A percentile compares a stretch with the other conserved stretches of the same genome.
Evolutionary conservation across 2,888 invertebrate species (phyloP).

Genomic region (Bimastos eiseni): DNA sequence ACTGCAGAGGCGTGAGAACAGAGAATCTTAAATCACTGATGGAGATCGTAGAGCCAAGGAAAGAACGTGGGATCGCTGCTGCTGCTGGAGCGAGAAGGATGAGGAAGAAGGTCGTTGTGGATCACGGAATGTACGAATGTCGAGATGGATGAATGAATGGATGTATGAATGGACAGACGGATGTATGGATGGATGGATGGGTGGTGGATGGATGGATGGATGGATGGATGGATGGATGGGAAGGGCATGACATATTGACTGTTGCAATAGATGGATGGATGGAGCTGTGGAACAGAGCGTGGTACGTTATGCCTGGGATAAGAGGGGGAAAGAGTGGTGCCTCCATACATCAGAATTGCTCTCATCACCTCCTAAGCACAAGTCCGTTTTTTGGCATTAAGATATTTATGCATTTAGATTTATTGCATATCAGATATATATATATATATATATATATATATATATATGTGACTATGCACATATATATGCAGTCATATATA

Average conservation of each 20-base stretch:
- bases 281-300: background rate
- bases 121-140: background rate
- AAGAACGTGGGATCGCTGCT: background rate
- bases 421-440: background rate
- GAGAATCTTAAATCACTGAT: background rate
- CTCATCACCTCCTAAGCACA: no score
- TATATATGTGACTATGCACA: slow-evolving; percentile 17
- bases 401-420: background rate
- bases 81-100: background rate
- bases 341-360: no score
- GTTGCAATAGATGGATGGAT: background rate
- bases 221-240: background rate
- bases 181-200: no score
- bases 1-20: background rate
- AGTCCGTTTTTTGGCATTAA: no score
- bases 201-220: background rate
- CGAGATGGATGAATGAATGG: background rate
- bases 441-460: slow-evolving; percentile 16
- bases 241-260: no score
- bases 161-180: no score
- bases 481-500: no score
- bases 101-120: background rate
- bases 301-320: no score
- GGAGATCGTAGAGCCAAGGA: background rate
- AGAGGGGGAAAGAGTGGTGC: no score